Evolutionary conservation across 1,140 invertebrate species (phyloP), one percentile per base, ranked within the genome.

Genomic region (Artemia franciscana): DNA sequence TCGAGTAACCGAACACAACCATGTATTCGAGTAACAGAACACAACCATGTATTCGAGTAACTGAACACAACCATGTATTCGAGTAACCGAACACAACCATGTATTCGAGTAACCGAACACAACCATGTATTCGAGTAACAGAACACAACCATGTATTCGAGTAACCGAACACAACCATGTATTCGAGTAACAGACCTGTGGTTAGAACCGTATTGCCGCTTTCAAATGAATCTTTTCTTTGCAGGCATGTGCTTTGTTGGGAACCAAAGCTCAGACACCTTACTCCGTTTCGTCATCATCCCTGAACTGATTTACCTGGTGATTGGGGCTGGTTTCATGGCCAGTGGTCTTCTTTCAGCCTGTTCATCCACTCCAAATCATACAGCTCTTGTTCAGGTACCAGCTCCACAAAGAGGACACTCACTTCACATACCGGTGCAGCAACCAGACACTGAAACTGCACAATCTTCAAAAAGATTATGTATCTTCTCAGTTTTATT

Each of bases 211-310:
- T n/a, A n/a, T n/a, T n/a, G n/a, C n/a, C n/a, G n/a, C n/a, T n/a
- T n/a, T n/a, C n/a, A n/a, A n/a, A n/a, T n/a, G n/a, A n/a, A n/a
- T n/a, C 63, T 66, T 65, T 66, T 23, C 67, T 67, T 79, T 78
- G 3, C 75, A 86, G 89, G 88, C 58, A 83, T 85, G 39, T 94
- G 90, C 71, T 90, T 82, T 71, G 87, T 93, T 24, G 90, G 90
- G n/a, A 87, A 88, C 74, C 85, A 87, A 70, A 86, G 82, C 66
- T 81, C 81, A 23, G 77, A 80, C 65, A 84, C 85, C 15, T 67
- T 80, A 21, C 66, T 79, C 26, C 70, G 71, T 5, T 79, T 79
- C 67, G 74, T 77, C 28, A 69, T 81, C 27, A 70, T 73, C 23
- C 79, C 79, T 0, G 69, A 73, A 57, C 63, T 73, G 60, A 66